phyloP scores from a whole-genome alignment of 2,113 vertebrate species.

The Pantherophis guttatus region DNA sequence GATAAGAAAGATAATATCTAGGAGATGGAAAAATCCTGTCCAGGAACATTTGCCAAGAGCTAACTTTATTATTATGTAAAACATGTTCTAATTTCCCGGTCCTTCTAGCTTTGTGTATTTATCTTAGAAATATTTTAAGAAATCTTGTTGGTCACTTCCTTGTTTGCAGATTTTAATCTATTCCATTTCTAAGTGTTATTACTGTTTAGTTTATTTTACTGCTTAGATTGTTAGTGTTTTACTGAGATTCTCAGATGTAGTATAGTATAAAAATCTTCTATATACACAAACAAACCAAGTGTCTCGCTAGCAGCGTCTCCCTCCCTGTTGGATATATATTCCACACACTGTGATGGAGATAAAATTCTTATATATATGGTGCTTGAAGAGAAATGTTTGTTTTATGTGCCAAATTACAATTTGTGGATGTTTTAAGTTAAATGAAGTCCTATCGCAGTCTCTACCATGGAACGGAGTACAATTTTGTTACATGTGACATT shows the following conservation, averaged over 20 bases:
- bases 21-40: neutral
- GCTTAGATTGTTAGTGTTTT: neutral
- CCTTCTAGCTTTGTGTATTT: neutral
- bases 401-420: neutral
- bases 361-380: neutral
- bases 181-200: neutral
- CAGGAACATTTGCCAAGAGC: neutral
- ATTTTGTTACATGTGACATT: neutral
- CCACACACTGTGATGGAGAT: neutral
- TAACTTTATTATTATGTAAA: neutral
- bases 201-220: neutral
- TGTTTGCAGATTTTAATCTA: neutral
- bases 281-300: neutral
- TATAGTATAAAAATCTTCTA: neutral
- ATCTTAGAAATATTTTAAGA: neutral
- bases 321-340: neutral
- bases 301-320: neutral
- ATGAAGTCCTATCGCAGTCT: neutral
- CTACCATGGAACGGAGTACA: neutral
- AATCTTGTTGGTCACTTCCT: neutral
- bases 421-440: neutral
- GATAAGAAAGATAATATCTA: neutral
- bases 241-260: neutral
- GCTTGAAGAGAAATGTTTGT: neutral
- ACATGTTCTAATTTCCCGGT: neutral